phyloP scores from a whole-genome alignment of 1,140 invertebrate genomes.

The Achatina immaculata region DNA sequence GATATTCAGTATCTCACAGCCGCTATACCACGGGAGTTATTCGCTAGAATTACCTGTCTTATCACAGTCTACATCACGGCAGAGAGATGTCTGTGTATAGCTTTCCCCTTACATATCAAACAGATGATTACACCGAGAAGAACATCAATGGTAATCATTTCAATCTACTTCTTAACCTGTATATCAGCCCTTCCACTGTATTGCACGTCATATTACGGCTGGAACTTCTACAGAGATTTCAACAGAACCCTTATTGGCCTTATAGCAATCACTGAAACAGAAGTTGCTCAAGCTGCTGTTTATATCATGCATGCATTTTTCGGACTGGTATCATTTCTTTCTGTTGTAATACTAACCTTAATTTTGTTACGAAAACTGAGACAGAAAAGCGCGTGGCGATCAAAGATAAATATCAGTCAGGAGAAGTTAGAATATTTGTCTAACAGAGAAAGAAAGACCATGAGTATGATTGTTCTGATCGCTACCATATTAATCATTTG shows the following conservation, averaged over 20 bases:
- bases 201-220: background rate
- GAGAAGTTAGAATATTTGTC: background rate
- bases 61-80: background rate
- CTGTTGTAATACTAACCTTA: background rate
- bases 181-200: background rate
- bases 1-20: too few species aligned
- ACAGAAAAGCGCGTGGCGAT: background rate
- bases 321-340: background rate
- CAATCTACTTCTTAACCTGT: background rate
- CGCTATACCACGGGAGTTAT: too few species aligned
- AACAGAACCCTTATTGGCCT: background rate
- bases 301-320: background rate
- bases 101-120: background rate
- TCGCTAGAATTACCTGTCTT: too few species aligned
- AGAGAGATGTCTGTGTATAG: conserved; percentile 5
- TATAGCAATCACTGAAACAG: too few species aligned
- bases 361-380: background rate
- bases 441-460: too few species aligned
- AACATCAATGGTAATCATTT: background rate
- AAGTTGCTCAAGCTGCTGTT: too few species aligned
- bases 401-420: background rate
- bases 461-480: too few species aligned
- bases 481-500: background rate
- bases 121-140: background rate
- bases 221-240: background rate